These are phyloP conservation scores for Tetanocera ferruginea DNA, from an alignment of 2,888 invertebrate genomes.

Conservation along the genomic window DNA sequence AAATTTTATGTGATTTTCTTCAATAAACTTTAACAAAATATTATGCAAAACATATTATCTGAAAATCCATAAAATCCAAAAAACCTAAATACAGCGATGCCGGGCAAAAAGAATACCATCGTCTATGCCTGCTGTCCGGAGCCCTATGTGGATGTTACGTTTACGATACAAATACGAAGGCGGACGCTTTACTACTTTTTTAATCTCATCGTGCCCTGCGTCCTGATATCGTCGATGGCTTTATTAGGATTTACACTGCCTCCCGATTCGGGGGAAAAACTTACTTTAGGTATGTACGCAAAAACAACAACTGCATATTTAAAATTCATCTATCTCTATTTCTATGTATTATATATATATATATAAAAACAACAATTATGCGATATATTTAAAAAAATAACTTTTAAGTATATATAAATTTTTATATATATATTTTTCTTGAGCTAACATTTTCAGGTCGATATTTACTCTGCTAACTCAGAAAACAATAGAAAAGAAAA, in stretches of 20 bases:
- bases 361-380: neutral
- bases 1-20: too few species aligned
- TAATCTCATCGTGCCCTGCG: conserved; percentile 99
- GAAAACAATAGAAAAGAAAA: neutral
- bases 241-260: conserved; percentile 98
- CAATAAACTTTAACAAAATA: too few species aligned
- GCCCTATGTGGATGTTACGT: conserved; percentile 92
- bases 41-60: too few species aligned
- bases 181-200: conserved; percentile 98
- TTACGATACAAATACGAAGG: conserved; percentile 95
- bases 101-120: conserved; percentile 90
- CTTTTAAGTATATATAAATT: neutral
- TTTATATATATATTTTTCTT: conserved; percentile 5
- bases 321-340: neutral
- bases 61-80: too few species aligned
- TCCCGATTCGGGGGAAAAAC: conserved; percentile 79
- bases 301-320: conserved; percentile 1
- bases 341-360: neutral
- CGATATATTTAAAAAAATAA: neutral
- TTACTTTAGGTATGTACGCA: conserved; percentile 69
- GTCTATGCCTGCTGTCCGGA: conserved; percentile 94
- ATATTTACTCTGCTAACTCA: neutral
- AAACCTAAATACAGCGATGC: conserved; percentile 78
- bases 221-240: conserved; percentile 98
- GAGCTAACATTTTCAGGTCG: conserved; percentile 21